phyloP scores from a whole-genome alignment of 2,113 vertebrate genomes.

The Megalops atlanticus region DNA sequence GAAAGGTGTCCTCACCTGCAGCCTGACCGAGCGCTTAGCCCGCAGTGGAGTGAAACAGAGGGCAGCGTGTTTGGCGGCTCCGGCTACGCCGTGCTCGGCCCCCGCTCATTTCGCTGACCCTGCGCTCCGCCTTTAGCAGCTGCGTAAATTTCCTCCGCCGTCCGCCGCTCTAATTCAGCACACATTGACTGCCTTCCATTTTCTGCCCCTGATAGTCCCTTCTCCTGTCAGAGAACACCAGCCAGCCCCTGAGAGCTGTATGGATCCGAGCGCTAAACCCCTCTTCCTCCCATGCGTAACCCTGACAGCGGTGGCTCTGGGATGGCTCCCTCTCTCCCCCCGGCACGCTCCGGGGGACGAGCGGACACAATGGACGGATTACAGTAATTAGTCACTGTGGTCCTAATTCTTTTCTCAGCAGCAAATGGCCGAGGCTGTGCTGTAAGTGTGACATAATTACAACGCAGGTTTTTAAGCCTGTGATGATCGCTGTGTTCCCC shows the following conservation, averaged over 20 bases:
- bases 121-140: neutral
- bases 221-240: neutral
- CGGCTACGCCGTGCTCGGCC: neutral
- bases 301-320: neutral
- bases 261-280: neutral
- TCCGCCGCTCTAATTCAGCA: neutral
- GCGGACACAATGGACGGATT: neutral
- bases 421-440: neutral
- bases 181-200: neutral
- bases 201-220: neutral
- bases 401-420: neutral
- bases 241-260: neutral
- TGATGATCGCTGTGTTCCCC: neutral
- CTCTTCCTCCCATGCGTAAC: neutral
- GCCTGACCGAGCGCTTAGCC: no score
- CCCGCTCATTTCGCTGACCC: neutral
- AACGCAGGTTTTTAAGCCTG: neutral
- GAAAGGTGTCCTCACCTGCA: no score
- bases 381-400: neutral
- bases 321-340: neutral
- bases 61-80: neutral
- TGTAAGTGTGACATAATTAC: neutral
- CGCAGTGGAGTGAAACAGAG: no score
- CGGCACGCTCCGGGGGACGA: neutral
- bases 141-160: slow-evolving; percentile 6